phyloP scores from a whole-genome alignment of 2,888 invertebrate genomes.

The Chrysodeixis includens region DNA sequence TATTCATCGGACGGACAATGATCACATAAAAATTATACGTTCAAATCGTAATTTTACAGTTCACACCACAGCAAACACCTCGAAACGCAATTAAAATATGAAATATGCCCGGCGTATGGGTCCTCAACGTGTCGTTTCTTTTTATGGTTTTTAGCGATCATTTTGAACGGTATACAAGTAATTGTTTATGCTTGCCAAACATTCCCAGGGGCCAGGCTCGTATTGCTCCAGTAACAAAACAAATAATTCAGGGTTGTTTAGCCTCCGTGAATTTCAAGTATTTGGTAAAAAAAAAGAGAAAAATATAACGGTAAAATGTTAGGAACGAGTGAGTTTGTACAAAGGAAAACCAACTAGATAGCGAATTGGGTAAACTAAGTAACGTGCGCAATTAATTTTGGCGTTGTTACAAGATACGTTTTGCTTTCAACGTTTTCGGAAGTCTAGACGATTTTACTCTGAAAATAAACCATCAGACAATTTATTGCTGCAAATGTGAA shows the following conservation, averaged over 20 bases:
- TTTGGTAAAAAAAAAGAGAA: slow-evolving; percentile 28
- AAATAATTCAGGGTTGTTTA: slow-evolving; percentile 29
- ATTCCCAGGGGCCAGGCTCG: slow-evolving; percentile 23
- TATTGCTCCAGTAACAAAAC: slow-evolving; percentile 21
- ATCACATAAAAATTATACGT: slow-evolving; percentile 42
- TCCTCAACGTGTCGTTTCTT: slow-evolving; percentile 41
- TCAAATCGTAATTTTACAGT: slow-evolving; percentile 51
- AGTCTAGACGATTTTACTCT: slow-evolving; percentile 21
- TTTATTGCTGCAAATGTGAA: slow-evolving; percentile 8
- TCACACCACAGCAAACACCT: slow-evolving; percentile 24
- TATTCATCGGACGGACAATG: slow-evolving; percentile 17
- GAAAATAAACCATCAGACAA: slow-evolving; percentile 16
- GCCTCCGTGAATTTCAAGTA: slow-evolving; percentile 35
- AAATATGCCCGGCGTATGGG: slow-evolving; percentile 30
- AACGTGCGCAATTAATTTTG: slow-evolving; percentile 40
- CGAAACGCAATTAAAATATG: slow-evolving; percentile 48
- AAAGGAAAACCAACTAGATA: slow-evolving; percentile 25
- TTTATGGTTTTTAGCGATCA: slow-evolving; percentile 35
- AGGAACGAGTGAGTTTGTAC: slow-evolving; percentile 17
- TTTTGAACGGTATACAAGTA: slow-evolving; percentile 29
- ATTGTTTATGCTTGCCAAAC: slow-evolving; percentile 43
- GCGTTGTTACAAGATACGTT: slow-evolving; percentile 24
- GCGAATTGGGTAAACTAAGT: slow-evolving; percentile 41
- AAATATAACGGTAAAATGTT: slow-evolving; percentile 22
- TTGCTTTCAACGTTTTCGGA: slow-evolving; percentile 28